These are phyloP conservation scores for Phrynocephalus forsythii DNA, from an alignment of 2,797 vertebrate species.

Conservation along the genomic window DNA sequence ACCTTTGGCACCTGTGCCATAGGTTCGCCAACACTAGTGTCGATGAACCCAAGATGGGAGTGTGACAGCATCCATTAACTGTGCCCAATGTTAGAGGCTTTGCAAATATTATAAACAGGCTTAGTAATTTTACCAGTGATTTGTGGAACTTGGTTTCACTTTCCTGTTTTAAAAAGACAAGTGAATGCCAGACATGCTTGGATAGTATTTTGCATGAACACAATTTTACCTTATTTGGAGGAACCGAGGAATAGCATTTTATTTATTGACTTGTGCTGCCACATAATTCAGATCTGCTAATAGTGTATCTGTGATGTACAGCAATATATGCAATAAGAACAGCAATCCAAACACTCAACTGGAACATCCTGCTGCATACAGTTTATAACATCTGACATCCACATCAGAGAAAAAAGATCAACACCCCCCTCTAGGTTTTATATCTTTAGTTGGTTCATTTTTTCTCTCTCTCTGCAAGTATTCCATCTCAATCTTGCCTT, in stretches of 20 bases:
- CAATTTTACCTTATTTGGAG: conserved; percentile 1
- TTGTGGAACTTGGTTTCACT: neutral
- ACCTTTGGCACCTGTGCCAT: too few species aligned
- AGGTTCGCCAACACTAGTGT: too few species aligned
- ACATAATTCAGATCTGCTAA: conserved; percentile 18
- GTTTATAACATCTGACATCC: neutral
- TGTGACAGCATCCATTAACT: neutral
- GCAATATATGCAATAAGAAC: conserved; percentile 16
- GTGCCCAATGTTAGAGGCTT: neutral
- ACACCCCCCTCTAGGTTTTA: neutral
- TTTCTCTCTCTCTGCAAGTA: neutral
- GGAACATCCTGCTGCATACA: neutral
- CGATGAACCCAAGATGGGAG: neutral
- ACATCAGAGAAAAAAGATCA: neutral
- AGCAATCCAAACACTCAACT: neutral
- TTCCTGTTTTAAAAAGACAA: neutral
- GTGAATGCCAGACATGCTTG: conserved; percentile 8
- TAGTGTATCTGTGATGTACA: neutral
- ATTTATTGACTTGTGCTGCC: conserved; percentile 7
- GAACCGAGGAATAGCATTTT: neutral
- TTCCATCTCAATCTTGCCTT: neutral
- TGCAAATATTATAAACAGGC: neutral
- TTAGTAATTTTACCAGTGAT: neutral
- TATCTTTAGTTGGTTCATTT: neutral
- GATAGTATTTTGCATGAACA: neutral